Evolutionary conservation across 2,888 invertebrate genomes (phyloP).

Genomic region (Nasonia oneida): DNA sequence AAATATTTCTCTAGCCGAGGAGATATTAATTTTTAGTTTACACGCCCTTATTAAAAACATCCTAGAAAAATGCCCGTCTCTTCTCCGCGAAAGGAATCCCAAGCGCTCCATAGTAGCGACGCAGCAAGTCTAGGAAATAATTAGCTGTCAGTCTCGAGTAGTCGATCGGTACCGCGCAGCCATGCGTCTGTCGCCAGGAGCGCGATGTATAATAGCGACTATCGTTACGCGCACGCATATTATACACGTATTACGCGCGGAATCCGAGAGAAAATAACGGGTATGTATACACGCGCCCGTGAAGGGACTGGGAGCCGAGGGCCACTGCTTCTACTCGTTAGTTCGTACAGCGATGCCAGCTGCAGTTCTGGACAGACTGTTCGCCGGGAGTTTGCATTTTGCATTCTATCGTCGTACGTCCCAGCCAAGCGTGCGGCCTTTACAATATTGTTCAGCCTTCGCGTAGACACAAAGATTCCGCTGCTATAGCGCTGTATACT

Average conservation of each 20-base stretch:
- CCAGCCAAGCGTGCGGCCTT: background rate
- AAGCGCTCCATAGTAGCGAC: background rate
- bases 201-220: constrained; percentile 25
- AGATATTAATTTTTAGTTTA: background rate
- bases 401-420: background rate
- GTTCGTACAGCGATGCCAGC: background rate
- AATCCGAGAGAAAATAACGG: constrained; percentile 17
- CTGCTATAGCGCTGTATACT: background rate
- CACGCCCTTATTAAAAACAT: background rate
- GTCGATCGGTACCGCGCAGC: constrained; percentile 4
- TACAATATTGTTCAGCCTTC: background rate
- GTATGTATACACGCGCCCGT: background rate
- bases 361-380: background rate
- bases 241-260: constrained; percentile 28
- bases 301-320: background rate
- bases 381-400: constrained; percentile 13
- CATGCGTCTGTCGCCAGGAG: constrained; percentile 28
- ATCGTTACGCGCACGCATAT: constrained; percentile 38
- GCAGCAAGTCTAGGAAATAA: constrained; percentile 44
- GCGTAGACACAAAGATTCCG: background rate
- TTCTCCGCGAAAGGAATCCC: background rate
- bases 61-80: background rate
- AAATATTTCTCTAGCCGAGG: background rate
- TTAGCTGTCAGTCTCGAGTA: constrained; percentile 40
- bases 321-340: background rate